Evolutionary conservation across 2,888 invertebrate genomes (phyloP).

Genomic region (Drosophila peninsularis): DNA sequence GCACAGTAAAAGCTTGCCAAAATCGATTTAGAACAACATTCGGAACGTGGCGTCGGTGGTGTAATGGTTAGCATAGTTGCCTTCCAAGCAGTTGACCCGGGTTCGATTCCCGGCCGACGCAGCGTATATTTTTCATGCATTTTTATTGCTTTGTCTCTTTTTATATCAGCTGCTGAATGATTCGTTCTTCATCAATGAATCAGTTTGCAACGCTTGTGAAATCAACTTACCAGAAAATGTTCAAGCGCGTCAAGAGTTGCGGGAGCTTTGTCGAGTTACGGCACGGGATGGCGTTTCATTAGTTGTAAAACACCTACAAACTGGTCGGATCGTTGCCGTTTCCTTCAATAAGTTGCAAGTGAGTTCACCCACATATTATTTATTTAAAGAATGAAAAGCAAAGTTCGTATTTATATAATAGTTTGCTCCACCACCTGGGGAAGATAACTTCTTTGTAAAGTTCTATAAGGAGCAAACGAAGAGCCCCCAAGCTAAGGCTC

Average conservation of each 20-base stretch:
- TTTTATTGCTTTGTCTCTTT: not conserved
- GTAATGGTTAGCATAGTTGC: slow-evolving; percentile 86
- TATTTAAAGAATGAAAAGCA: not conserved
- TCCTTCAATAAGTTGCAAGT: slow-evolving; percentile 89
- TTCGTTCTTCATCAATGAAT: slow-evolving; percentile 87
- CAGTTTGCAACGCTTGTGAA: slow-evolving; percentile 87
- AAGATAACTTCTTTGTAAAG: slow-evolving; percentile 79
- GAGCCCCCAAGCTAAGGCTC: slow-evolving; percentile 86
- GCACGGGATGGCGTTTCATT: slow-evolving; percentile 88
- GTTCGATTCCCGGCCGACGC: slow-evolving; percentile 85
- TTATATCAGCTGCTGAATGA: slow-evolving; percentile 82
- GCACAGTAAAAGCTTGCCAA: slow-evolving; percentile 12
- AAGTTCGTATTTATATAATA: slow-evolving; percentile 19
- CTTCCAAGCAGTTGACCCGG: slow-evolving; percentile 86
- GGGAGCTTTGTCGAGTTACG: slow-evolving; percentile 87
- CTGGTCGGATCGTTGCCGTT: slow-evolving; percentile 87
- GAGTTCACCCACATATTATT: not conserved
- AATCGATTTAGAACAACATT: not conserved
- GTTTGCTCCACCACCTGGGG: slow-evolving; percentile 70
- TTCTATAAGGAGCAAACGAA: slow-evolving; percentile 85
- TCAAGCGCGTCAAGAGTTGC: slow-evolving; percentile 87
- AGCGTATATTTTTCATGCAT: slow-evolving; percentile 52
- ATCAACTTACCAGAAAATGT: slow-evolving; percentile 86
- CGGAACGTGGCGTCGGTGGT: slow-evolving; percentile 83
- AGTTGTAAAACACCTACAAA: slow-evolving; percentile 86